A percentile compares a stretch with the other conserved stretches of the same genome.
Conservation (phyloP, 2,888 invertebrate genomes). For the Taphrorychus bicolor region DNA sequence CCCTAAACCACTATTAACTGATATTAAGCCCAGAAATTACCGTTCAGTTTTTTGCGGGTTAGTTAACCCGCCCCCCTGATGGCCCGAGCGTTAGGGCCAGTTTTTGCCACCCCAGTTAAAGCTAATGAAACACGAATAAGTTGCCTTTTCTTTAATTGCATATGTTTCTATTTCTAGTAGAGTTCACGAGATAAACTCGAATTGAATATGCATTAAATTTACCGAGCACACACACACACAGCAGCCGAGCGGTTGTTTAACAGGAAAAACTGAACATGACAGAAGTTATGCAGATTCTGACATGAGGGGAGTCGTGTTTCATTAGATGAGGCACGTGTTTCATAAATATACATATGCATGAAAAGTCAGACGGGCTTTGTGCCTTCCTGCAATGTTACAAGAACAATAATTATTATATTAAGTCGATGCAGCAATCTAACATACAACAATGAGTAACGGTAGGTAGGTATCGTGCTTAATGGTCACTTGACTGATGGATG, state of each 20-base stretch:
- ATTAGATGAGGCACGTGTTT: slow-evolving; percentile 9
- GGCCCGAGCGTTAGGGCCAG: slow-evolving; percentile 20
- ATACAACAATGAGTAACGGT: not conserved
- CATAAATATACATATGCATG: not conserved
- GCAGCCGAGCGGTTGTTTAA: slow-evolving; percentile 1
- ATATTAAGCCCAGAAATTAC: slow-evolving; percentile 34
- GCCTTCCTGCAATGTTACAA: not conserved
- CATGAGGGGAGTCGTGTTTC: slow-evolving; percentile 8
- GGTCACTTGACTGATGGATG: not conserved
- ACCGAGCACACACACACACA: too few species aligned
- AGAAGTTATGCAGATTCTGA: slow-evolving; percentile 14
- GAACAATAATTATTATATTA: not conserved
- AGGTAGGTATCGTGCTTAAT: not conserved
- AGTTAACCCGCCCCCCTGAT: slow-evolving; percentile 15
- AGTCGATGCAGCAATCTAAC: not conserved
- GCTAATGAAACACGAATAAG: not conserved
- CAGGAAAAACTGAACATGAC: slow-evolving; percentile 14
- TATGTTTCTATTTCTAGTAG: not conserved
- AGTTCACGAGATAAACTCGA: slow-evolving; percentile 6
- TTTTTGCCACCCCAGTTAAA: slow-evolving; percentile 28
- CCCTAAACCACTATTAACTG: slow-evolving; percentile 36
- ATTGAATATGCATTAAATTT: slow-evolving; percentile 9
- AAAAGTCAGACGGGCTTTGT: not conserved
- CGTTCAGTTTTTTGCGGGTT: slow-evolving; percentile 20
- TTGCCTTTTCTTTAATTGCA: not conserved